Percentiles rank a stretch among this genome's conserved stretches.
Conservation (phyloP, 2,797 vertebrate genomes). For the Pogoniulus pusillus region DNA sequence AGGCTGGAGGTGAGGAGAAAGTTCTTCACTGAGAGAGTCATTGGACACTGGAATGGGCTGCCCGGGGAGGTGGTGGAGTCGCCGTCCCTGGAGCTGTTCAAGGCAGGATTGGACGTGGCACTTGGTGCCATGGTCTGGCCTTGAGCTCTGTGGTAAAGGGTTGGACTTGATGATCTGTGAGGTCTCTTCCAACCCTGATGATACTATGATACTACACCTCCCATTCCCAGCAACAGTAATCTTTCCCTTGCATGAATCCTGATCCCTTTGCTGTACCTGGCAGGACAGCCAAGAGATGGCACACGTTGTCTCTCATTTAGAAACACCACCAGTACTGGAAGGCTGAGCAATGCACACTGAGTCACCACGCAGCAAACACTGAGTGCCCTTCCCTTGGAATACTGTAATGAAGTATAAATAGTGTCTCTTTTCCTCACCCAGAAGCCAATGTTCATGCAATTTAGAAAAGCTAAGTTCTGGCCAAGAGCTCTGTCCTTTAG, state of each 20-base stretch:
- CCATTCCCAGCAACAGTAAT: neutral
- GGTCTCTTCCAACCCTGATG: too few species aligned
- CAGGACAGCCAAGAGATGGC: neutral
- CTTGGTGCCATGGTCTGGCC: too few species aligned
- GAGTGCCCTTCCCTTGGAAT: neutral
- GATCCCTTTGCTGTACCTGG: neutral
- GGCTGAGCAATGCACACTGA: neutral
- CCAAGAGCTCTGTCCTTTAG: neutral
- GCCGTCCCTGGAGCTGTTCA: too few species aligned
- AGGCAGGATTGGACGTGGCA: too few species aligned
- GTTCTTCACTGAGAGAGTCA: too few species aligned
- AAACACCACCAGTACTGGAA: neutral
- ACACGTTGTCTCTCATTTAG: rapidly evolving
- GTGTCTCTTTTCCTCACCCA: neutral
- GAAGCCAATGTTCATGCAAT: neutral
- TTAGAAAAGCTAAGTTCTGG: neutral
- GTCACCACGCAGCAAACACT: neutral
- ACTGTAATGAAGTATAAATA: neutral
- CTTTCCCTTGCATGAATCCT: neutral
- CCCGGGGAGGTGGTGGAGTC: too few species aligned
- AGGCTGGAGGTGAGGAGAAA: too few species aligned
- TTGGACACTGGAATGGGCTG: too few species aligned
- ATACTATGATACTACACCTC: too few species aligned
- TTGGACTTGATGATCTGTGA: too few species aligned
- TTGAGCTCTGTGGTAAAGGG: too few species aligned